Conservation (phyloP, 2,113 vertebrate genomes). For the Rutilus rutilus region DNA sequence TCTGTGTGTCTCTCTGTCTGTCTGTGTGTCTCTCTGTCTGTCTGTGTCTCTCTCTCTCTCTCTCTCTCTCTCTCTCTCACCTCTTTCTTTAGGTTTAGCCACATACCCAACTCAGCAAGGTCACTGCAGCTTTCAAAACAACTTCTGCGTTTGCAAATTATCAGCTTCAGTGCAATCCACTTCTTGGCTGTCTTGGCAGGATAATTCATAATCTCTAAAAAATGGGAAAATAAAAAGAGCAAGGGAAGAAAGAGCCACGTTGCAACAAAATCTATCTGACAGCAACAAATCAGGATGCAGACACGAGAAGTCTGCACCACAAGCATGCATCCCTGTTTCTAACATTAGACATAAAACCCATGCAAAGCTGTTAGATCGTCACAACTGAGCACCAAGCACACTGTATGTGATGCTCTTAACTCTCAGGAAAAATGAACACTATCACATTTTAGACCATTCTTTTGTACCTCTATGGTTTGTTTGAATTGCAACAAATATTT, state of each 20-base stretch:
- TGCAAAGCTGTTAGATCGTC: background rate
- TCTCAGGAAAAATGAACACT: background rate
- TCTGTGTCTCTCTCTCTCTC: no score
- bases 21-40: no score
- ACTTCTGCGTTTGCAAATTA: conserved; percentile 51
- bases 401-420: background rate
- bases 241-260: background rate
- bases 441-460: background rate
- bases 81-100: conserved; percentile 5
- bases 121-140: conserved; percentile 51
- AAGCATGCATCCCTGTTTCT: conserved; percentile 45
- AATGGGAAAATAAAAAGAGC: conserved; percentile 5
- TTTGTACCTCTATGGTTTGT: background rate
- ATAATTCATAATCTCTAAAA: conserved; percentile 53
- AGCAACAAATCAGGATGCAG: conserved; percentile 54
- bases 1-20: no score
- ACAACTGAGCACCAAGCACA: background rate
- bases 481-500: background rate
- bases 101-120: conserved; percentile 44
- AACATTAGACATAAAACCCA: background rate
- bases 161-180: conserved; percentile 45
- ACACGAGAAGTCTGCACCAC: conserved; percentile 4
- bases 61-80: background rate
- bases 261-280: conserved; percentile 37
- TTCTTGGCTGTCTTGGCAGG: conserved; percentile 49